Evolutionary conservation across 2,797 vertebrate species (phyloP), one percentile per base, ranked within the genome.

Genomic region (Apogon hyalosoma): DNA sequence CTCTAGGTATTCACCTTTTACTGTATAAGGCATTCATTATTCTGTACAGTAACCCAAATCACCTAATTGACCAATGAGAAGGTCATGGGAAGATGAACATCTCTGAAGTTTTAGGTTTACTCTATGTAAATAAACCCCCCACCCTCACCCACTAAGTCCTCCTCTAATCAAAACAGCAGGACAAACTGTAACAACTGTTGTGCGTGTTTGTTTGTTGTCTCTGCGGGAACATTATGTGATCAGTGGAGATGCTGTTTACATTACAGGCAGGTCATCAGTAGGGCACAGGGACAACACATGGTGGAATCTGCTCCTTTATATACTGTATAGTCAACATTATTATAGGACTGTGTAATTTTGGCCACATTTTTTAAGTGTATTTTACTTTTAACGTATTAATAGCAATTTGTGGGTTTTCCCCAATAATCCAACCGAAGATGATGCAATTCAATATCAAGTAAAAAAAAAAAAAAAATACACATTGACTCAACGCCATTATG

Each of bases 121-220:
- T 69, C 51, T 45, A n/a, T 57, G 51, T 70, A 83, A 79, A 84
- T 74, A 80, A 72, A 74, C 62, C 16, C 42, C 18, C 9, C 49
- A 38, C 64, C 31, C 58, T 56, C 57, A 52, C 68, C 63, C 73
- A 66, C 56, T 18, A 40, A 73, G 58, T 68, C 57, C 40, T 42
- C 66, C 63, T 59, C 74, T 84, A 82, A 88, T 90, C 70, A 88
- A 82, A 88, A 79, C 80, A 89, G 65, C 77, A 77, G 75, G 80
- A 86, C 84, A 88, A 85, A 87, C 73, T 77, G 82, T 71, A 84
- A 89, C 90, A 90, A 90, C 86, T 89, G 90, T 89, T 86, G 69
- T 79, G 79, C 71, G 51, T 92, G 90, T 91, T 89, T 91, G 87
- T 90, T 89, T 88, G 85, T 88, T 90, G 89, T 88, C 92, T 74